Conservation (phyloP, 2,797 vertebrate genomes). For the Carduelis carduelis region DNA sequence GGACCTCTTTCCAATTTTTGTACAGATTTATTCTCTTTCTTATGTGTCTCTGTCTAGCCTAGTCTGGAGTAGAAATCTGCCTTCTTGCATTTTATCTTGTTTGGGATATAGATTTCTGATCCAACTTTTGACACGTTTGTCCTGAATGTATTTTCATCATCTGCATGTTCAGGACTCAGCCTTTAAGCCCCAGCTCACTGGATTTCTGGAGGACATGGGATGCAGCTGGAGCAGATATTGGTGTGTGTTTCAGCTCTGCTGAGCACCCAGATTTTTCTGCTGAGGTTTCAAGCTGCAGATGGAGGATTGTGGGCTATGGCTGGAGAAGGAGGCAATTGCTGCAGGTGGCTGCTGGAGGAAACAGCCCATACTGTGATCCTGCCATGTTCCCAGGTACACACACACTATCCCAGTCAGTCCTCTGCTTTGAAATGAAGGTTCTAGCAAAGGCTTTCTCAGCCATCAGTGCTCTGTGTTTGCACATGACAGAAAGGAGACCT, state of each 20-base stretch:
- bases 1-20: not conserved
- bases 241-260: not conserved
- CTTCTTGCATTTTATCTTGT: not conserved
- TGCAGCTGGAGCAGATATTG: not conserved
- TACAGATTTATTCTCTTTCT: not conserved
- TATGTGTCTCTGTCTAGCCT: not conserved
- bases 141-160: not conserved
- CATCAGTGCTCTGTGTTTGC: not conserved
- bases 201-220: not conserved
- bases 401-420: not conserved
- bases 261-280: not conserved
- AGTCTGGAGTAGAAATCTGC: not conserved
- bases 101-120: not conserved
- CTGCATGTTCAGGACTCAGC: not conserved
- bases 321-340: not conserved
- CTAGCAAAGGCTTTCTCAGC: not conserved
- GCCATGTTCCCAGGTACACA: accelerated
- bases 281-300: not conserved
- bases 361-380: not conserved
- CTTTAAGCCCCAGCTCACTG: not conserved
- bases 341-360: not conserved
- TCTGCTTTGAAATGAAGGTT: not conserved
- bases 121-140: not conserved
- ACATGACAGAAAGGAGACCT: not conserved
- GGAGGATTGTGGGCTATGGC: accelerated